Evolutionary conservation across 2,113 vertebrate genomes (phyloP).

Genomic region (Hyperopisus bebe): DNA sequence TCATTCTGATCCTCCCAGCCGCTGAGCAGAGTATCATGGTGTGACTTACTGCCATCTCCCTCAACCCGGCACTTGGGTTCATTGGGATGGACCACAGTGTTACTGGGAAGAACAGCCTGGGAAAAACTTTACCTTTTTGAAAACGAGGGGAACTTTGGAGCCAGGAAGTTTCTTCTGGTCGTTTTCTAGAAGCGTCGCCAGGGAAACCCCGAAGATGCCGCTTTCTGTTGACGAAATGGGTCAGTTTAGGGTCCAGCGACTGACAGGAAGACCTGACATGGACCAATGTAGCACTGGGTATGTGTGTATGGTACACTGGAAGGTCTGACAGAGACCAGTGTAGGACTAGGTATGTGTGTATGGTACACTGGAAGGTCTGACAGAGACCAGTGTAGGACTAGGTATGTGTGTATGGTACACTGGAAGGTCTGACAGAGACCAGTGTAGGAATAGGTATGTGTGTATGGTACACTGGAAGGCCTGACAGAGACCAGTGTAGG

Average conservation of each 20-base stretch:
- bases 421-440: too few species aligned
- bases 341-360: not conserved
- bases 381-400: not conserved
- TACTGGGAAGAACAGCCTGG: not conserved
- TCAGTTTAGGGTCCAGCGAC: not conserved
- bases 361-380: not conserved
- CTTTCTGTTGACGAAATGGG: slow-evolving; percentile 57
- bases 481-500: too few species aligned
- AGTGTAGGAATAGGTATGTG: too few species aligned
- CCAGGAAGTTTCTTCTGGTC: not conserved
- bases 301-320: not conserved
- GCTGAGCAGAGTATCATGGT: not conserved
- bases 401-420: not conserved
- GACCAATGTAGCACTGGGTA: too few species aligned
- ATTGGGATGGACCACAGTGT: not conserved
- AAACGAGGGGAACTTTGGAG: not conserved
- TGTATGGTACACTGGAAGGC: too few species aligned
- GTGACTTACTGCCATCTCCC: not conserved
- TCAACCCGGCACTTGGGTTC: not conserved
- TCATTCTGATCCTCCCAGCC: not conserved
- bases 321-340: not conserved
- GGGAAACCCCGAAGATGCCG: slow-evolving; percentile 83
- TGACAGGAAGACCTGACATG: too few species aligned
- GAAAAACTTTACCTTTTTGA: not conserved
- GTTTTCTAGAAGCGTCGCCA: slow-evolving; percentile 59